Percentiles rank a stretch among this genome's conserved stretches.
phyloP scores from a whole-genome alignment of 1,140 invertebrate genomes.

The Protaetia brevitarsis region DNA sequence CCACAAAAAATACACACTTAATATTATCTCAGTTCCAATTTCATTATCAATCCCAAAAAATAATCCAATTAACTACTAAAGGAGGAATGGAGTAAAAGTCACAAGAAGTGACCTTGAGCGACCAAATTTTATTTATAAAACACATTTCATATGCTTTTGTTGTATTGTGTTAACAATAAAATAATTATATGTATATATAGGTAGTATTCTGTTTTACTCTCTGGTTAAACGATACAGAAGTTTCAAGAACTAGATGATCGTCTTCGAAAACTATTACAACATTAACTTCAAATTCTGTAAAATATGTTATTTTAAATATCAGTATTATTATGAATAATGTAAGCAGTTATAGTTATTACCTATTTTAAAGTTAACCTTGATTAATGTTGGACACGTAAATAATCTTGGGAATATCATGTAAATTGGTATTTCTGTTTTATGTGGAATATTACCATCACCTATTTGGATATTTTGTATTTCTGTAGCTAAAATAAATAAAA shows the following conservation, averaged over 20 bases:
- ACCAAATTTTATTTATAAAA: no score
- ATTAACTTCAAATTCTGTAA: conserved; percentile 95
- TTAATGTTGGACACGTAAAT: conserved; percentile 91
- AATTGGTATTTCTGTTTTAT: conserved; percentile 82
- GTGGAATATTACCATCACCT: conserved; percentile 85
- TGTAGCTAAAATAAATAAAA: conserved; percentile 66
- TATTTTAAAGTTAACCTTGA: conserved; percentile 93
- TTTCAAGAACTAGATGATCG: conserved; percentile 95
- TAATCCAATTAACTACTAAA: no score
- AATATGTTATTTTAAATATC: conserved; percentile 29
- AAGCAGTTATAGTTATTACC: conserved; percentile 59
- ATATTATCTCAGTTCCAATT: no score
- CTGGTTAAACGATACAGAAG: conserved; percentile 81
- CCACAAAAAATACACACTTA: no score
- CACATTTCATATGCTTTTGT: no score
- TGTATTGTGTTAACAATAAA: no score
- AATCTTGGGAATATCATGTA: conserved; percentile 93
- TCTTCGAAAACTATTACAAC: conserved; percentile 90
- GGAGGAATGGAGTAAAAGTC: no score
- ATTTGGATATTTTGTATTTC: conserved; percentile 99
- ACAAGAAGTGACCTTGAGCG: no score
- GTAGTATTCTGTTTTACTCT: conserved; percentile 39
- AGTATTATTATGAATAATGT: background rate
- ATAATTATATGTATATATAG: background rate
- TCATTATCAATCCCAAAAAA: no score